phyloP scores from a whole-genome alignment of 2,888 invertebrate genomes.

The Athalia rosae region DNA sequence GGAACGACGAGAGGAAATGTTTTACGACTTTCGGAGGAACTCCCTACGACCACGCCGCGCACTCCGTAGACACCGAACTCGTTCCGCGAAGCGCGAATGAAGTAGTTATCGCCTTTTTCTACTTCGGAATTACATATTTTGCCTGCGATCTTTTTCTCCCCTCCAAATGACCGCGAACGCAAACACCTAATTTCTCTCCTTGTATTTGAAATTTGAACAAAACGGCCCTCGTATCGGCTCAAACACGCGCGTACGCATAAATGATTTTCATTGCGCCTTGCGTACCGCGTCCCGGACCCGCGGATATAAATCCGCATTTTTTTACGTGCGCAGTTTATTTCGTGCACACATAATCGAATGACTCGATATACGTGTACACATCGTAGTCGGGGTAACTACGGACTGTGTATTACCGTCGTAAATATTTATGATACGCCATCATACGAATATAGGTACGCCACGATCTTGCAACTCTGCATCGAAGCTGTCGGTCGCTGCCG shows the following conservation, averaged over 20 bases:
- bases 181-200: no score
- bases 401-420: slow-evolving; percentile 22
- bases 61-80: neutral
- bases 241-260: no score
- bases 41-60: slow-evolving; percentile 21
- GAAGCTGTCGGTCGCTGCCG: neutral
- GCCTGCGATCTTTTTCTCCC: no score
- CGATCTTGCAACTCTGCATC: slow-evolving; percentile 10
- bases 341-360: neutral
- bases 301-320: neutral
- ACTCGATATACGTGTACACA: neutral
- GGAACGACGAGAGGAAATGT: slow-evolving; percentile 46
- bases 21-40: slow-evolving; percentile 52
- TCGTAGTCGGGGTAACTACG: slow-evolving; percentile 2
- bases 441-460: no score
- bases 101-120: slow-evolving; percentile 19
- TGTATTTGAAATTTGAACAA: no score
- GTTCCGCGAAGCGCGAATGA: slow-evolving; percentile 5
- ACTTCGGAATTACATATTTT: slow-evolving; percentile 1
- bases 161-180: neutral
- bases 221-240: no score
- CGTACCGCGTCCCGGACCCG: neutral
- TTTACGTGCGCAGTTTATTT: neutral
- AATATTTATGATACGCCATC: slow-evolving; percentile 19
- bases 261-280: no score